A percentile compares a stretch with the other conserved stretches of the same genome.
Evolutionary conservation across 1,140 invertebrate species (phyloP).

Genomic region (Drosophila bocqueti): DNA sequence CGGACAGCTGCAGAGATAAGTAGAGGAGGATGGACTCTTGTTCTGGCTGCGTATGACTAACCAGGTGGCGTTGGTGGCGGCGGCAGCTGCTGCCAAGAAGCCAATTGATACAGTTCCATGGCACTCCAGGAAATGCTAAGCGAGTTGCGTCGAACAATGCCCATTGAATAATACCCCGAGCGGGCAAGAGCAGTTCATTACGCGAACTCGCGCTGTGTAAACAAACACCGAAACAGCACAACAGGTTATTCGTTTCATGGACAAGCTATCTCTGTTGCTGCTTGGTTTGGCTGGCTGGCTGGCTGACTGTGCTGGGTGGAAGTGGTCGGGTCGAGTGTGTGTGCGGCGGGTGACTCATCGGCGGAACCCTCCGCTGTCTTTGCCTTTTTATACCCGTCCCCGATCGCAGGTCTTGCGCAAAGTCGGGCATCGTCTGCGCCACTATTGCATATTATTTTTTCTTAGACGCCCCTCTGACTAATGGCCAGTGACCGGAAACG

Average conservation of each 20-base stretch:
- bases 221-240: constrained; percentile 71
- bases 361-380: constrained; percentile 15
- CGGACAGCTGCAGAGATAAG: constrained; percentile 62
- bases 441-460: constrained; percentile 27
- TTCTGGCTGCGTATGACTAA: constrained; percentile 62
- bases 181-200: constrained; percentile 46
- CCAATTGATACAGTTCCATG: constrained; percentile 53
- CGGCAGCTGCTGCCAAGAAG: constrained; percentile 12
- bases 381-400: constrained; percentile 14
- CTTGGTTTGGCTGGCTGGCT: constrained; percentile 14
- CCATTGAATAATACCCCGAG: constrained; percentile 64
- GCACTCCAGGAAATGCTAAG: constrained; percentile 61
- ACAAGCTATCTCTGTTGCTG: constrained; percentile 67
- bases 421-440: constrained; percentile 23
- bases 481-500: constrained; percentile 34
- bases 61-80: constrained; percentile 3
- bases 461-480: constrained; percentile 32
- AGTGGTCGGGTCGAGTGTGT: constrained; percentile 41
- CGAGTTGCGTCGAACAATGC: constrained; percentile 52
- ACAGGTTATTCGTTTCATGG: constrained; percentile 82
- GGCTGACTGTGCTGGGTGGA: constrained; percentile 7
- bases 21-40: constrained; percentile 23
- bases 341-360: constrained; percentile 26
- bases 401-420: constrained; percentile 28
- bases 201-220: constrained; percentile 65